A percentile compares a stretch with the other conserved stretches of the same genome.
phyloP scores from a whole-genome alignment of 2,797 vertebrate genomes.

The Sebastes nivosus region DNA sequence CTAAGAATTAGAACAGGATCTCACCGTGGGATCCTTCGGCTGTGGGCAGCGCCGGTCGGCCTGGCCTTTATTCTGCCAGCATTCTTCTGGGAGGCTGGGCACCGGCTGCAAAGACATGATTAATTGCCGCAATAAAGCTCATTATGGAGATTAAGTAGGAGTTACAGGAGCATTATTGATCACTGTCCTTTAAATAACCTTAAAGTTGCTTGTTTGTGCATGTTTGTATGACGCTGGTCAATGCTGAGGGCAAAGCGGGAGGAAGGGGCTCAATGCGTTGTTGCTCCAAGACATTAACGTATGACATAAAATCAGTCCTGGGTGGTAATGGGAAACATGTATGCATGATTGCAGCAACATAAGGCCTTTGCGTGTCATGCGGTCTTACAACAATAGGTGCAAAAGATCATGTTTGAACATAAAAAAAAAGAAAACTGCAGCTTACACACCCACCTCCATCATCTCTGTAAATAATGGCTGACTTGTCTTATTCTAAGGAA shows the following conservation, averaged over 20 bases:
- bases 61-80: slow-evolving; percentile 74
- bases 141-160: slow-evolving; percentile 88
- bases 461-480: not conserved
- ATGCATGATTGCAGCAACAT: slow-evolving; percentile 22
- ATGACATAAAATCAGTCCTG: slow-evolving; percentile 38
- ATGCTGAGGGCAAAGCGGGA: slow-evolving; percentile 65
- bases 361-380: not conserved
- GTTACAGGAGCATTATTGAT: slow-evolving; percentile 87
- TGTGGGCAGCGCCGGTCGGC: slow-evolving; percentile 47
- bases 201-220: slow-evolving; percentile 83
- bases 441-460: not conserved
- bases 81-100: slow-evolving; percentile 73
- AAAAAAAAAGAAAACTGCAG: not conserved
- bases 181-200: slow-evolving; percentile 87
- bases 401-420: slow-evolving; percentile 19
- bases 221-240: slow-evolving; percentile 74
- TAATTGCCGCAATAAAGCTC: slow-evolving; percentile 86
- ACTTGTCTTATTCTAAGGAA: not conserved
- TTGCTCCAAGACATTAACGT: slow-evolving; percentile 38
- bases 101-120: slow-evolving; percentile 80
- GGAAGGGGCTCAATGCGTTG: slow-evolving; percentile 35
- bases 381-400: slow-evolving; percentile 3
- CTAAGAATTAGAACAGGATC: slow-evolving; percentile 2
- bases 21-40: slow-evolving; percentile 27
- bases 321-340: slow-evolving; percentile 11